Base-by-base conservation (phyloP, 2,888 invertebrate genomes). In the Patella caerulea region DNA sequence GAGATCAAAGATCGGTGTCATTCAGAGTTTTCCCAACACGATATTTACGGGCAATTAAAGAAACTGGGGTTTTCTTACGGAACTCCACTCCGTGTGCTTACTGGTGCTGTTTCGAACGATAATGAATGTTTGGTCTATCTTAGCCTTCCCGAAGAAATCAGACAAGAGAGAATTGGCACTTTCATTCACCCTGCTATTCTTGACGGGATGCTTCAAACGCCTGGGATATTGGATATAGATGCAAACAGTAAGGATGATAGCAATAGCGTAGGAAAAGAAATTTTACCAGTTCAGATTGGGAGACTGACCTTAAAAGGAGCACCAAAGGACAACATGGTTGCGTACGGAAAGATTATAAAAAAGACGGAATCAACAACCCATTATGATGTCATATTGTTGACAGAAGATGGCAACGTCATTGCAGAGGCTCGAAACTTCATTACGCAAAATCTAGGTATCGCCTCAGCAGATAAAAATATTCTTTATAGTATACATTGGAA, bases 351-450 rank as follows among this genome's bases (percentile, higher is more conserved):
- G 34, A 45, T 45, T 45, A 45, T 45, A 45, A 45, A 29, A 80
- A 80, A 56, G 75, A 79, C 79, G 54, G 59, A 56, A 12, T 53
- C 56, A n/a, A 75, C 76, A 17, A 77, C 75, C 15, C 75, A 79
- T 56, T 83, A 79, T 71, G 83, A 85, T 76, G 74, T 79, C 11
- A 29, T 83, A 7, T 71, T 85, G 17, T 45, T 83, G 1, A 78
- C 79, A 71, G 17, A 29, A 12, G 79, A 80, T 65, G 84, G 85
- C 1, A 54, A 71, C 19, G 79, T 85, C 12, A 76, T 85, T 45
- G 80, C 81, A 11, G 83, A 85, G 71, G 70, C 83, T 11, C 59
- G 78, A 52, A 79, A 83, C 56, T 83, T 82, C 34, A 45, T 45
- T 5, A 45, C 34, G 0, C 34, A 7, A 45, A 45, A 45, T 45